Conservation (phyloP, 2,888 invertebrate genomes). For the Pelosia muscerda region DNA sequence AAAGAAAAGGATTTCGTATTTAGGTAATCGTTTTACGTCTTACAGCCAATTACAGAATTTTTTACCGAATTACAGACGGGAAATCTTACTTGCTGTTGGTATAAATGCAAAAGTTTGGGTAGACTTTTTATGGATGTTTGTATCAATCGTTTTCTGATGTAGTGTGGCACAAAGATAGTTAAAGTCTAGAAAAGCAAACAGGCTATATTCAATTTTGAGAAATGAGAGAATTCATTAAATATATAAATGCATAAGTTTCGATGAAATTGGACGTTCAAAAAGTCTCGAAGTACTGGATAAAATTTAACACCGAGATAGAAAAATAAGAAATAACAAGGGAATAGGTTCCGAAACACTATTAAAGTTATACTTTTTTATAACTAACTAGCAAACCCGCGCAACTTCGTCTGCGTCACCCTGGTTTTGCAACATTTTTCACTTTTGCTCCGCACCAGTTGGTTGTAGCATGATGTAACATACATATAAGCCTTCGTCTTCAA, state of each 20-base stretch:
- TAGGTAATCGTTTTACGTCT: slow-evolving; percentile 64
- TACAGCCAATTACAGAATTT: slow-evolving; percentile 60
- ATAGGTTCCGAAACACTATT: slow-evolving; percentile 25
- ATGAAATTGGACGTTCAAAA: not conserved
- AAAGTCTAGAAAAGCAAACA: not conserved
- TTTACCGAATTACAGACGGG: no score
- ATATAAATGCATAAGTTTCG: not conserved
- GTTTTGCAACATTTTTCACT: no score
- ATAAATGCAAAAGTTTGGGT: not conserved
- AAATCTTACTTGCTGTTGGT: slow-evolving; percentile 23
- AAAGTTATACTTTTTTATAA: no score
- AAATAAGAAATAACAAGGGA: not conserved
- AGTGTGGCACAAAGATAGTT: not conserved
- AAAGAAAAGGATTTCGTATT: slow-evolving; percentile 59
- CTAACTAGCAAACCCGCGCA: no score
- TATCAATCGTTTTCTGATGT: not conserved
- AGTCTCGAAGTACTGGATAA: not conserved
- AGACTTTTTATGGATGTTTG: not conserved
- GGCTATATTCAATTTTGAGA: not conserved
- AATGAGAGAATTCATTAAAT: not conserved
- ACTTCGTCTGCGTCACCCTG: no score
- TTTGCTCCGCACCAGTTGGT: no score
- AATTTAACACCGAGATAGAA: not conserved
- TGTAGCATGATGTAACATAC: no score
- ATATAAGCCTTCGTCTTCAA: no score